Conservation (phyloP, 2,797 vertebrate species). For the Furcifer pardalis region DNA sequence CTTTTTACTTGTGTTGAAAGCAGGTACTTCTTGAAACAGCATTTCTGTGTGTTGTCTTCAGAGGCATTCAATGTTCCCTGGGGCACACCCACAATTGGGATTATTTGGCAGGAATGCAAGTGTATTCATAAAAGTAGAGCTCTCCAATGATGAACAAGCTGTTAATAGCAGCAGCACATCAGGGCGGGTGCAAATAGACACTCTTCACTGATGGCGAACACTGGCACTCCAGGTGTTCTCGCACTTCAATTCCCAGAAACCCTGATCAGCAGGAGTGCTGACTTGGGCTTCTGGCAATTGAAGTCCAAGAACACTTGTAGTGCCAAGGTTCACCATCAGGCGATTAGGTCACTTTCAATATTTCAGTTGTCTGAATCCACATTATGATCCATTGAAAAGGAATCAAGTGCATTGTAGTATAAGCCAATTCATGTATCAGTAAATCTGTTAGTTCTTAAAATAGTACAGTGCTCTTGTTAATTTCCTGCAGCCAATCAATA, state of each 20-base stretch:
- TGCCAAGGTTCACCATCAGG: no score
- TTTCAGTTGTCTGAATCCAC: neutral
- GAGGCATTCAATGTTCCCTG: neutral
- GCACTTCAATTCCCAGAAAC: no score
- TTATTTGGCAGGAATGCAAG: neutral
- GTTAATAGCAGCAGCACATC: neutral
- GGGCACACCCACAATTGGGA: neutral
- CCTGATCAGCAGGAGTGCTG: no score
- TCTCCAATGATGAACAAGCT: neutral
- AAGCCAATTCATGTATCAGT: neutral
- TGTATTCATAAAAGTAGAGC: neutral
- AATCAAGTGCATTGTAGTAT: no score
- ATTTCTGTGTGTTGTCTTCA: neutral
- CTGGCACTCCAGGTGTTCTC: no score
- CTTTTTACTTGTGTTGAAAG: neutral
- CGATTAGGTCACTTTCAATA: neutral
- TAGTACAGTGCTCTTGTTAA: neutral
- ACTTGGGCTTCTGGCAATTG: no score
- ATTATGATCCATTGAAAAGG: neutral
- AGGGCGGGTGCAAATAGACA: neutral
- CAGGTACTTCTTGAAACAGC: neutral
- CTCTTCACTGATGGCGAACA: no score
- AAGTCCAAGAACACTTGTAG: no score
- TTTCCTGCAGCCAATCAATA: no score
- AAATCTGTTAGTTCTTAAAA: neutral